Conservation (phyloP, 1,140 invertebrate species). For the Heterodera carotae region DNA sequence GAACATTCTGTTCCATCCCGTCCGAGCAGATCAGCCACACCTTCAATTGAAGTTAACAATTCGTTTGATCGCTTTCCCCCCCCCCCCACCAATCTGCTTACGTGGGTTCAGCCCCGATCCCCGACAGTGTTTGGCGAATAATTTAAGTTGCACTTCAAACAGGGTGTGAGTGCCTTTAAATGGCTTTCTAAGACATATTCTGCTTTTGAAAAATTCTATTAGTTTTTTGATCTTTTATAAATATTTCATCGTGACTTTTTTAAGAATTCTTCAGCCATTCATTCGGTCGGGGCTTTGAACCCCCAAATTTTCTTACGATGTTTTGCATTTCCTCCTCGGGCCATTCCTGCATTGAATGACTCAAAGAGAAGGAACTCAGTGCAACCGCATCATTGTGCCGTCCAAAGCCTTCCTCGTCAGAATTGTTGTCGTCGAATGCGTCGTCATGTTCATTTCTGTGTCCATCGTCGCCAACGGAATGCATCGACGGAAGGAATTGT, state of each 20-base stretch:
- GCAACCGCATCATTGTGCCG: neutral
- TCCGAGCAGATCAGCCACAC: constrained; percentile 4
- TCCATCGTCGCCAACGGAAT: neutral
- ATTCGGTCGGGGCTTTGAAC: too few species aligned
- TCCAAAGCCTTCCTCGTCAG: neutral
- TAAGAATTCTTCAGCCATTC: too few species aligned
- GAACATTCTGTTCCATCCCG: neutral
- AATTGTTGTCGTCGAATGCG: neutral
- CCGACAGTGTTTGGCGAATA: too few species aligned
- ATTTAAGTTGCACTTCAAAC: too few species aligned
- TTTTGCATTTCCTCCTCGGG: constrained; percentile 24
- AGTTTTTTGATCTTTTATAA: too few species aligned
- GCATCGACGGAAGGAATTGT: neutral
- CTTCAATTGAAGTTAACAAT: constrained; percentile 1
- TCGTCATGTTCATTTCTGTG: neutral
- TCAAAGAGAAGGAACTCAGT: constrained; percentile 25
- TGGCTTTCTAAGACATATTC: too few species aligned
- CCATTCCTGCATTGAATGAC: constrained; percentile 16
- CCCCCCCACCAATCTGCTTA: neutral
- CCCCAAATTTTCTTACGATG: constrained; percentile 30
- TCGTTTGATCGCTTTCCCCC: neutral
- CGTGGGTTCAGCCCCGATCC: too few species aligned
- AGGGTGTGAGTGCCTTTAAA: too few species aligned
- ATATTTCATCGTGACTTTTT: too few species aligned
- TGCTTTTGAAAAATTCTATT: too few species aligned